A percentile compares a stretch with the other conserved stretches of the same genome.
Evolutionary conservation across 2,888 invertebrate genomes (phyloP).

Genomic region (Chymomyza amoena): DNA sequence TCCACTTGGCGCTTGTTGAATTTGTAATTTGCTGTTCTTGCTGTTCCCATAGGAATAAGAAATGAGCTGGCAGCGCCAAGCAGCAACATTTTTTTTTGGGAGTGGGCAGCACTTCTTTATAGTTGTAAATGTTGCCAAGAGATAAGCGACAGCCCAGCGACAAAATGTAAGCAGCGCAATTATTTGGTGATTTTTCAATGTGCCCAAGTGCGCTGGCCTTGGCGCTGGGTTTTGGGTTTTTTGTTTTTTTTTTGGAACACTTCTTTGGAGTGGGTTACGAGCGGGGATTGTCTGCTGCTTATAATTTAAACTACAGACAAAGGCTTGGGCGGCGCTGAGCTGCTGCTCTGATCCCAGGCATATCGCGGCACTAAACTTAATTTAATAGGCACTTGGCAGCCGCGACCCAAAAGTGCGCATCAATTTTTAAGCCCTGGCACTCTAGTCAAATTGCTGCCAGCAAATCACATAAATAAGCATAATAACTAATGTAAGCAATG

Average conservation of each 20-base stretch:
- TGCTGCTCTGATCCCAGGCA: slow-evolving; percentile 15
- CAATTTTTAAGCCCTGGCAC: slow-evolving; percentile 59
- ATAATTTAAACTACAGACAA: slow-evolving; percentile 36
- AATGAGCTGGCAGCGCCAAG: slow-evolving; percentile 10
- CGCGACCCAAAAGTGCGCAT: slow-evolving; percentile 42
- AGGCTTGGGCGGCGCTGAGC: slow-evolving; percentile 50
- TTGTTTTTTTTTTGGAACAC: not conserved
- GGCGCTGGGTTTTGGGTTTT: not conserved
- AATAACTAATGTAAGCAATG: slow-evolving; percentile 73
- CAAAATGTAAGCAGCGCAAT: slow-evolving; percentile 72
- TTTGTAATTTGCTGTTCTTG: slow-evolving; percentile 64
- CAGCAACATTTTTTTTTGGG: not conserved
- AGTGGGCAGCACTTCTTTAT: slow-evolving; percentile 7
- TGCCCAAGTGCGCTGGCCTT: slow-evolving; percentile 6
- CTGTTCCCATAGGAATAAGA: slow-evolving; percentile 62
- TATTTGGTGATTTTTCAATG: slow-evolving; percentile 70
- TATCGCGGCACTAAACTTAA: slow-evolving; percentile 70
- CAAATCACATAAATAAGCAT: slow-evolving; percentile 66
- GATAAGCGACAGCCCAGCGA: slow-evolving; percentile 63
- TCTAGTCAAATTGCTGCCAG: slow-evolving; percentile 47
- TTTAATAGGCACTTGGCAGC: slow-evolving; percentile 64
- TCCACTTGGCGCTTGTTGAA: slow-evolving; percentile 75
- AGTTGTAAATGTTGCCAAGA: slow-evolving; percentile 63
- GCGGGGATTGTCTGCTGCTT: not conserved
- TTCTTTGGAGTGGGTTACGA: not conserved